Percentiles rank a stretch among this genome's conserved stretches.
These are phyloP conservation scores for Drosophila monieri DNA, from an alignment of 2,888 invertebrate genomes.

Conservation along the genomic window DNA sequence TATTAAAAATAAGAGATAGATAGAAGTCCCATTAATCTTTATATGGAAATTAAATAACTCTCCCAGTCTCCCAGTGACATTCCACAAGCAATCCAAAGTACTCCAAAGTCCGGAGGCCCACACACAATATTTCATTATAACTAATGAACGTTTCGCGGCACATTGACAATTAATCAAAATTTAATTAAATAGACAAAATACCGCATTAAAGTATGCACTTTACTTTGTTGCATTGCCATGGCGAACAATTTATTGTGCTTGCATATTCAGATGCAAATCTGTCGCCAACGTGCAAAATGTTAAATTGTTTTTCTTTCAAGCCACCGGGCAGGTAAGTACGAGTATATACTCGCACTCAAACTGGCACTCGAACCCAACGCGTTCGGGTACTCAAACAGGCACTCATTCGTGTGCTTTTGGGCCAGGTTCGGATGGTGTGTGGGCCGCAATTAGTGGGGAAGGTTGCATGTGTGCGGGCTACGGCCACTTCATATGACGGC, in stretches of 20 bases:
- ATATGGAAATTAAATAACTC: not conserved
- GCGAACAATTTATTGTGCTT: slow-evolving; percentile 63
- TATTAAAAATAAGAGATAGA: not conserved
- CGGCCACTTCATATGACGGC: slow-evolving; percentile 21
- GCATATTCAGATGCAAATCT: slow-evolving; percentile 67
- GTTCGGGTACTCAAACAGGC: slow-evolving; percentile 23
- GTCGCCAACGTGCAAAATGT: slow-evolving; percentile 75
- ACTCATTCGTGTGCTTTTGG: slow-evolving; percentile 44
- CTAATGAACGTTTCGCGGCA: slow-evolving; percentile 66
- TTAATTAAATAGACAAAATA: slow-evolving; percentile 75
- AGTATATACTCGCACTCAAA: slow-evolving; percentile 32
- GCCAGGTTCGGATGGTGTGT: slow-evolving; percentile 40
- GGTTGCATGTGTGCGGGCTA: slow-evolving; percentile 40
- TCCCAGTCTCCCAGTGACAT: not conserved
- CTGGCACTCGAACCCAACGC: slow-evolving; percentile 28
- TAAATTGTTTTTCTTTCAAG: slow-evolving; percentile 43
- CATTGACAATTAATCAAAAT: slow-evolving; percentile 67
- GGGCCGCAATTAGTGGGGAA: slow-evolving; percentile 53
- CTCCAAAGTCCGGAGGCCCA: slow-evolving; percentile 7
- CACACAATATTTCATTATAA: slow-evolving; percentile 42
- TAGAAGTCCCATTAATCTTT: not conserved
- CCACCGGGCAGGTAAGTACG: slow-evolving; percentile 49
- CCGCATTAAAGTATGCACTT: slow-evolving; percentile 73
- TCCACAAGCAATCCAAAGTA: slow-evolving; percentile 6
- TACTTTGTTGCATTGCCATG: slow-evolving; percentile 45